Conservation (phyloP, 2,888 invertebrate genomes). For the Kryphioiulus occultus region DNA sequence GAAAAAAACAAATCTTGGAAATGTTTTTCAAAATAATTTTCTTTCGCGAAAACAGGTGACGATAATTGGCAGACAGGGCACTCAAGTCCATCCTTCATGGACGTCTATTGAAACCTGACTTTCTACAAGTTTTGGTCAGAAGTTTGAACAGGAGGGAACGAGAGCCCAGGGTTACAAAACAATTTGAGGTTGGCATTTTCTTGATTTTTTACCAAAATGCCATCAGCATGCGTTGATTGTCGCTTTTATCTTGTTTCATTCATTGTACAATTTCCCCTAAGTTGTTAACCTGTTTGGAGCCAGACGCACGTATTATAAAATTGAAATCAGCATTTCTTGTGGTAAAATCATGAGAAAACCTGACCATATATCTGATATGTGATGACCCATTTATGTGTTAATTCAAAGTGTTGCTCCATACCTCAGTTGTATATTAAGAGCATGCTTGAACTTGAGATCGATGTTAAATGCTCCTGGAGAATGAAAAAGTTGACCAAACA, state of each 20-base stretch:
- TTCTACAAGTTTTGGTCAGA: neutral
- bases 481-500: too few species aligned
- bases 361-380: too few species aligned
- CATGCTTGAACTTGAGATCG: too few species aligned
- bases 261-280: neutral
- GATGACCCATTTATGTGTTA: too few species aligned
- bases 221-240: too few species aligned
- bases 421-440: too few species aligned
- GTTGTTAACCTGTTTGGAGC: neutral
- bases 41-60: too few species aligned
- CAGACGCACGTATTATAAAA: neutral
- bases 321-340: neutral
- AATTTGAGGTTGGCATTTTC: neutral
- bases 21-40: too few species aligned
- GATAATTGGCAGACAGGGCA: neutral
- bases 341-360: too few species aligned
- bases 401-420: too few species aligned
- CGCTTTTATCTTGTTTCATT: neutral
- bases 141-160: neutral
- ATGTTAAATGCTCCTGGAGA: too few species aligned
- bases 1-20: too few species aligned
- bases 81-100: neutral
- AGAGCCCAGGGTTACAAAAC: neutral
- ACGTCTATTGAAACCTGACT: neutral
- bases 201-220: neutral